These are phyloP conservation scores for Mythimna ferrago DNA, from an alignment of 2,888 invertebrate genomes.

Conservation along the genomic window DNA sequence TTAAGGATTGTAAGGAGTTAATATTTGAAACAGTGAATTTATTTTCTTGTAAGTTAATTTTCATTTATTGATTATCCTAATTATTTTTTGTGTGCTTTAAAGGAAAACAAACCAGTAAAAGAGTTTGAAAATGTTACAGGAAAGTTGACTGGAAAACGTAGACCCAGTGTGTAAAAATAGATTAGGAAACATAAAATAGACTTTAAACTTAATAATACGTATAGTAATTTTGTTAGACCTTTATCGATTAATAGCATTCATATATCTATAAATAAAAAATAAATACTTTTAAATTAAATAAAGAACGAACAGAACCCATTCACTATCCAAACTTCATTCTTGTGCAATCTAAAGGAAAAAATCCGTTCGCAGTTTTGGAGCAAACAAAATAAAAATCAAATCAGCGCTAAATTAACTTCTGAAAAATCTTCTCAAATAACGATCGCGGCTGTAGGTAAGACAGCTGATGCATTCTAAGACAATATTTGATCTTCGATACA, in stretches of 20 bases:
- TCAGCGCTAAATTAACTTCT: constrained; percentile 86
- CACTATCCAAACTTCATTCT: constrained; percentile 26
- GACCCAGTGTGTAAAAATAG: no score
- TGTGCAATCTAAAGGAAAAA: constrained; percentile 56
- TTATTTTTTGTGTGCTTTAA: no score
- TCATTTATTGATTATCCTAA: neutral
- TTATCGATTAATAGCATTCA: neutral
- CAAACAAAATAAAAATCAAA: constrained; percentile 76
- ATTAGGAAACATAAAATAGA: no score
- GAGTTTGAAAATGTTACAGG: no score
- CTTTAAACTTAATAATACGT: no score
- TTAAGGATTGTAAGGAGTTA: constrained; percentile 11
- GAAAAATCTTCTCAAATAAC: constrained; percentile 76
- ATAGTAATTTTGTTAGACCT: neutral
- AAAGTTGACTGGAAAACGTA: no score
- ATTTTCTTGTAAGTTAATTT: neutral
- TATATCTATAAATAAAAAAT: neutral
- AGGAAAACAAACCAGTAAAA: no score
- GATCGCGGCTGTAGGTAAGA: constrained; percentile 86
- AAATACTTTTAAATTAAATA: neutral
- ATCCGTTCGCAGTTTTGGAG: constrained; percentile 53
- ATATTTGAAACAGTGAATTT: constrained; percentile 4
- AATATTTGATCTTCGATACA: constrained; percentile 89
- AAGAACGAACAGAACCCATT: neutral
- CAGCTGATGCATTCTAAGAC: constrained; percentile 87